phyloP scores from a whole-genome alignment of 2,113 vertebrate genomes.

The Labrus mixtus region DNA sequence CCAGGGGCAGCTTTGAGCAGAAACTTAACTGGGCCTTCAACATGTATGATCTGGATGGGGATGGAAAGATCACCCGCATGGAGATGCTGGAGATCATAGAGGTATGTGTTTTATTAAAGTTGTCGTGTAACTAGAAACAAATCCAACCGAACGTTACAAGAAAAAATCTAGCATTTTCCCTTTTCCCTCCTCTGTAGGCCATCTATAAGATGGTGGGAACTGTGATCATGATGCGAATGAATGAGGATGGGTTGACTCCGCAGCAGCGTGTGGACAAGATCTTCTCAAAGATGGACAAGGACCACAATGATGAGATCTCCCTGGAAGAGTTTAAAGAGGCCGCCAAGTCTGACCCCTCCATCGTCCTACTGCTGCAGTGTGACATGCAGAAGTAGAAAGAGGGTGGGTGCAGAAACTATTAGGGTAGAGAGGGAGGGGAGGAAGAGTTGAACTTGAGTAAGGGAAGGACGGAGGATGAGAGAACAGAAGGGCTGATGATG shows the following conservation, averaged over 20 bases:
- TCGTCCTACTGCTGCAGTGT: conserved; percentile 96
- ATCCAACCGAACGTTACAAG: background rate
- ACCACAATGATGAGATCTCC: conserved; percentile 97
- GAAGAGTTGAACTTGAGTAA: conserved; percentile 48
- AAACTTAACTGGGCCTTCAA: conserved; percentile 99
- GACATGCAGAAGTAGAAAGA: conserved; percentile 95
- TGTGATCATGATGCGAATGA: conserved; percentile 99
- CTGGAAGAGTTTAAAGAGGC: conserved; percentile 99
- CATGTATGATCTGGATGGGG: conserved; percentile 97
- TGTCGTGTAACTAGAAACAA: background rate
- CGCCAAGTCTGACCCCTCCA: conserved; percentile 96
- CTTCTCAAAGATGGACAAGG: conserved; percentile 99
- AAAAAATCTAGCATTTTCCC: no score
- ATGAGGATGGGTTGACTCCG: conserved; percentile 95
- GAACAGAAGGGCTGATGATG: conserved; percentile 9
- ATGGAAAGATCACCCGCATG: conserved; percentile 95
- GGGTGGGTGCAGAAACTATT: conserved; percentile 1
- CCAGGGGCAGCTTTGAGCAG: conserved; percentile 97
- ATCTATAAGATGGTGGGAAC: conserved; percentile 99
- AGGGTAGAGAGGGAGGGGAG: conserved; percentile 4
- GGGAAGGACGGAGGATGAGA: conserved; percentile 38
- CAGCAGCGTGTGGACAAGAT: conserved; percentile 99
- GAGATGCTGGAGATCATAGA: conserved; percentile 97
- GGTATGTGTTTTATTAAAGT: conserved; percentile 61
- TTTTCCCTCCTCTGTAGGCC: conserved; percentile 82